Base-by-base conservation (phyloP, 2,797 vertebrate species). In the Remorina albescens region DNA sequence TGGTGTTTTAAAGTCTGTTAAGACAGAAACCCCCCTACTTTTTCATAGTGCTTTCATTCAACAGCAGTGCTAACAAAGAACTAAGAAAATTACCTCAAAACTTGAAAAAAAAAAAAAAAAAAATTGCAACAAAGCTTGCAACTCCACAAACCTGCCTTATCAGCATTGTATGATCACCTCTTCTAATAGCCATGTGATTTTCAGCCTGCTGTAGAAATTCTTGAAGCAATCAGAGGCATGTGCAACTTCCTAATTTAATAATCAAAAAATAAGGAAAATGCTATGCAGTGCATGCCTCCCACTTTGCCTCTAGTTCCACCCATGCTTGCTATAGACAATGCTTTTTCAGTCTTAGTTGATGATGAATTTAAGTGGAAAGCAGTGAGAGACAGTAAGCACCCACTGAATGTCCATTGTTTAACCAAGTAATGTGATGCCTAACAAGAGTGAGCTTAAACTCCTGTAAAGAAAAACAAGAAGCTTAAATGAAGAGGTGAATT, bases 241-340 rank as follows among this genome's bases (percentile, higher is more conserved):
- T 80, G 81, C 58, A 79, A 55, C 78, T 71, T 75, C 77, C 75
- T 86, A 81, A 93, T 89, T 87, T 36, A 85, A 91, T 90, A 74
- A 77, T 49, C 72, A 30, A 15, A 13, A 32, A 70, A 71, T 55
- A 44, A 78, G 81, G 65, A 62, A 75, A 85, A 78, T 2, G 19
- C 50, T 41, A 42, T 25, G 62, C 28, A 32, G n/a, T 54, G 46
- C 25, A 71, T 34, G 30, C 32, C 36, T 81, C 47, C 39, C 18
- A 3, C 81, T 74, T 30, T 62, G 21, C 30, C 6, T 67, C 42
- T 70, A 49, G 34, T 74, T 61, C 69, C 47, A 67, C 10, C 64
- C 66, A 60, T 72, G 28, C 37, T 62, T 69, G 23, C 44, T 16
- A 41, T 34, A 39, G 19, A 83, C 70, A 82, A 74, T 23, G 28